phyloP scores from a whole-genome alignment of 2,113 vertebrate genomes.

The Chitala chitala region DNA sequence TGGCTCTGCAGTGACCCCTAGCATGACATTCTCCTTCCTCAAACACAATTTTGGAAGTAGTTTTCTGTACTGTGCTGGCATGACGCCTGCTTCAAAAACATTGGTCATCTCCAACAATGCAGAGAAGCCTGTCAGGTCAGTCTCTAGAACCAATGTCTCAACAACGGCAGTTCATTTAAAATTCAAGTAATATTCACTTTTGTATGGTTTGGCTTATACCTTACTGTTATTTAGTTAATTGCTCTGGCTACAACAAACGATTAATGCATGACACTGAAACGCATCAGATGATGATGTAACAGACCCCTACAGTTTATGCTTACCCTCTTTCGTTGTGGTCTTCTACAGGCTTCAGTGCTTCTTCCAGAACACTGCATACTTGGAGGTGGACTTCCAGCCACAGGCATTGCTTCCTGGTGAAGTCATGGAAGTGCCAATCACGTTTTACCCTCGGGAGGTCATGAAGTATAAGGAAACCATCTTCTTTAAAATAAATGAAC shows the following conservation, averaged over 20 bases:
- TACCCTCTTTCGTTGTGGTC: too few relatives aligned
- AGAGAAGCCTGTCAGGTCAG: constrained; percentile 57
- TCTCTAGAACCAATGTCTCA: not conserved
- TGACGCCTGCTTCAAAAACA: constrained; percentile 56
- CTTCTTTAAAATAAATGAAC: constrained; percentile 72
- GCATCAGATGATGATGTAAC: too few relatives aligned
- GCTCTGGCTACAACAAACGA: too few relatives aligned
- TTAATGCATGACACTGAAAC: too few relatives aligned
- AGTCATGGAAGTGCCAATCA: constrained; percentile 62
- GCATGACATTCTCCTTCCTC: constrained; percentile 73
- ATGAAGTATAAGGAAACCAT: constrained; percentile 64
- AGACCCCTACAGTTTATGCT: too few relatives aligned
- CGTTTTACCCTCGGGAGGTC: constrained; percentile 69
- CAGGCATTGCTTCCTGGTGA: constrained; percentile 59
- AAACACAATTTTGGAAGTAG: constrained; percentile 76
- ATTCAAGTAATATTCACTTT: not conserved
- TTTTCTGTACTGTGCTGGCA: constrained; percentile 67
- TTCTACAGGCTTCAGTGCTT: constrained; percentile 68
- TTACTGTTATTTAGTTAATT: too few relatives aligned
- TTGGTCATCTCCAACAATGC: constrained; percentile 71
- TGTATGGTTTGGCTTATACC: too few relatives aligned
- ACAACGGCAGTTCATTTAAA: not conserved
- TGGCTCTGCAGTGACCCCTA: constrained; percentile 55
- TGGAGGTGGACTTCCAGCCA: constrained; percentile 62
- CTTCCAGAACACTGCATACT: constrained; percentile 57